Base-by-base conservation (phyloP, 2,888 invertebrate genomes). In the Coenonympha arcania region DNA sequence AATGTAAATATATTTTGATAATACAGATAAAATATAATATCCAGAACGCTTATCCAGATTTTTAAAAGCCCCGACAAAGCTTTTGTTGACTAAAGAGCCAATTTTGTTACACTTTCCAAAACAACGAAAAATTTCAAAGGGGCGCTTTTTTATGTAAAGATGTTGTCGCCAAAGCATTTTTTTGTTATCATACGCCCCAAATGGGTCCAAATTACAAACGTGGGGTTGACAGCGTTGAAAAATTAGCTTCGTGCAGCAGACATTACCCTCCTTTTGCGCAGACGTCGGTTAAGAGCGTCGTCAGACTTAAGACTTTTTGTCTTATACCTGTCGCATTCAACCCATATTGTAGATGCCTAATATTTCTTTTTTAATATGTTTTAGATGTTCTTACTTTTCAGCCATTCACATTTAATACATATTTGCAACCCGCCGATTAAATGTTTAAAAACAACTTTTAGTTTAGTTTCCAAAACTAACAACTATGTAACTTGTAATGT, bases 221-320 rank as follows among this genome's bases (percentile, higher is more conserved):
- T 54, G 53, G 42, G 46, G 46, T 20, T 54, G 53, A 54, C 53
- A 47, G 50, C 34, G 28, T 43, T 54, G 54, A 54, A 54, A 54
- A 54, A 54, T 50, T 50, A 44, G 47, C 47, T 47, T 40, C 28
- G 39, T 39, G 43, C 47, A 16, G 44, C 31, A 48, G 39, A 36
- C 44, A 48, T 45, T 48, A 33, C 41, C 24, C 44, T 48, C 44
- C 44, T 48, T 52, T 39, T 16, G 43, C 22, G 22, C n/a, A n/a
- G 4, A 9, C n/a, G 31, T 22, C 16, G 33, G 33, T 31, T 33
- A 33, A 37, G 2, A 13, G 13, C 4, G 11, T 0, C 8, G 1
- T n/a, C 11, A 37, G 37, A 37, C 20, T 8, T 1, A 4, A 2
- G 37, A 22, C 37, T 20, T 37, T 37, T 22, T 22, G 11, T 13